Conservation (phyloP, 2,113 vertebrate species). For the Chrysochloris asiatica region DNA sequence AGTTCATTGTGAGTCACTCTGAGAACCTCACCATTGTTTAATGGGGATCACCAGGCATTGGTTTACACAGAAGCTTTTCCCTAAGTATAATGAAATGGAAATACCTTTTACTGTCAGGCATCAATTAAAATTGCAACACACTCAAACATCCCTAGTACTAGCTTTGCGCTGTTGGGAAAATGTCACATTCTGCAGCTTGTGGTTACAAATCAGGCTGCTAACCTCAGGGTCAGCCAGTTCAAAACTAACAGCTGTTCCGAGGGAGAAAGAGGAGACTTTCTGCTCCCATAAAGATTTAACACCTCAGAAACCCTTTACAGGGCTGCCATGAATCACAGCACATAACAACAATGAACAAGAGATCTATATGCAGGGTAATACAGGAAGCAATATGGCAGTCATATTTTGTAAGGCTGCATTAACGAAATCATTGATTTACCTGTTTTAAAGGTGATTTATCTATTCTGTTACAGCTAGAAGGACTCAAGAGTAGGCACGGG, state of each 20-base stretch:
- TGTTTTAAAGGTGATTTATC: background rate
- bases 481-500: background rate
- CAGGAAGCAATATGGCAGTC: background rate
- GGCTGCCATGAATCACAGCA: too few species aligned
- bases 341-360: too few species aligned
- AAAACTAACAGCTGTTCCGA: too few species aligned
- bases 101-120: background rate
- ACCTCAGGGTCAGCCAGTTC: too few species aligned
- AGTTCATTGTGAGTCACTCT: background rate
- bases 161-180: conserved; percentile 3
- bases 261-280: too few species aligned
- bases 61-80: background rate
- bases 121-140: conserved; percentile 27
- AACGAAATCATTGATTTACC: background rate
- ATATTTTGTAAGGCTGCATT: background rate
- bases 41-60: background rate
- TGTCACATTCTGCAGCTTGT: background rate
- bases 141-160: background rate
- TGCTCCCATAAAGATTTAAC: too few species aligned
- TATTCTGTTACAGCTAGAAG: background rate
- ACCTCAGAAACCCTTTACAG: too few species aligned
- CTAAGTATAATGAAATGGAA: conserved; percentile 5
- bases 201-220: too few species aligned
- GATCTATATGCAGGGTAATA: background rate
- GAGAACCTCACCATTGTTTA: background rate